Conservation (phyloP, 2,113 vertebrate genomes). For the Chrysochloris asiatica region DNA sequence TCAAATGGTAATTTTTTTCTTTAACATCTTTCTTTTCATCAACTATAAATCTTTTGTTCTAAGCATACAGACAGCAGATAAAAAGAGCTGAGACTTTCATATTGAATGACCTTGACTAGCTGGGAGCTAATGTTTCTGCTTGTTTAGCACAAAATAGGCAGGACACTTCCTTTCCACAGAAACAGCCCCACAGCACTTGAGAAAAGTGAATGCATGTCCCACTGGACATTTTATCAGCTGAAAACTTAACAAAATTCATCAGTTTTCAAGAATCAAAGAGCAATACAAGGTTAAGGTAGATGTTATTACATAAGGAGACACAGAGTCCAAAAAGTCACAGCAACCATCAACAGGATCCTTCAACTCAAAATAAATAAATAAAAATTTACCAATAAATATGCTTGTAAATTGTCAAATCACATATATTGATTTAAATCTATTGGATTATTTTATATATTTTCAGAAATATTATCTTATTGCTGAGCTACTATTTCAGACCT, state of each 20-base stretch:
- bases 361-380: background rate
- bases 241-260: slow-evolving; percentile 45
- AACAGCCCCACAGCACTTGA: background rate
- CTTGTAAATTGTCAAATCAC: background rate
- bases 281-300: background rate
- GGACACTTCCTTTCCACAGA: background rate
- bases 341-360: background rate
- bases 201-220: slow-evolving; percentile 9
- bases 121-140: slow-evolving; percentile 40
- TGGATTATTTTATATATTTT: background rate
- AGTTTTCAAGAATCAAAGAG: slow-evolving; percentile 41
- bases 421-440: background rate
- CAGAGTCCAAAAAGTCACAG: background rate
- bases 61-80: slow-evolving; percentile 41
- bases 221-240: background rate
- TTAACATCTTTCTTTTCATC: slow-evolving; percentile 53
- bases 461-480: background rate
- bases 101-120: slow-evolving; percentile 44
- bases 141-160: background rate
- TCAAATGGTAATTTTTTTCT: slow-evolving; percentile 48
- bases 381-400: background rate
- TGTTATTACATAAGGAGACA: slow-evolving; percentile 7
- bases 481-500: background rate
- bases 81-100: slow-evolving; percentile 48
- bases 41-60: slow-evolving; percentile 9